Base-by-base conservation (phyloP, 2,113 vertebrate species). In the Syngnathoides biaculeatus region DNA sequence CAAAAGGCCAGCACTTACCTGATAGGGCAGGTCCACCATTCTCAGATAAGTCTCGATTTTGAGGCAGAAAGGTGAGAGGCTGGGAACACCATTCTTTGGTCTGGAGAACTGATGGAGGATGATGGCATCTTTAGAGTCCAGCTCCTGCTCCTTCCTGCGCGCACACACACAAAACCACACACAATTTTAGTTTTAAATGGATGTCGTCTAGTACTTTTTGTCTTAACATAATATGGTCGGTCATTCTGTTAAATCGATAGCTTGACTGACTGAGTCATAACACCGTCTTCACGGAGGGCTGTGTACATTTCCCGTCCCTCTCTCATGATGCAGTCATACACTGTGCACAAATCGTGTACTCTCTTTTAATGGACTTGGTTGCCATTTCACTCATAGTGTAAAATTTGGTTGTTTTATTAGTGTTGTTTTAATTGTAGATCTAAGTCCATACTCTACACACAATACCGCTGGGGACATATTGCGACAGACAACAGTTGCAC, bases 61-160 rank as follows among this genome's bases (percentile, higher is more conserved):
- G 86, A 99, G 91, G 83, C 97, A 99, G 92, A 98, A 96, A 0
- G 97, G 96, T 75, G 95, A 98, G 70, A 99, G 92, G 88, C 97
- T 99, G 14, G 97, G 96, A 27, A 95, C 93, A 38, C 94, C 93
- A 27, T 94, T 96, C 82, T 91, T 95, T 86, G 96, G 96, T 87
- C 97, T 92, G 64, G 96, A 95, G 88, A 99, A 99, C 88, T 98
- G 97, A 90, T 99, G 97, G 81, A 99, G 93, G 91, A 99, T 98
- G 86, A 99, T 98, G 74, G 97, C 94, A 74, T 99, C 97, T 87
- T 96, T 95, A 14, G 97, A 99, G 89, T 99, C 96, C 66, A 99
- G 80, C 87, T 98, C 92, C 92, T 97, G 92, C 86, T 98, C 95
- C 85, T 98, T 98, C 90, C 97, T 98, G 38, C 17, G 72, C 27